phyloP scores from a whole-genome alignment of 2,888 invertebrate genomes.

The Anthophora plumipes region DNA sequence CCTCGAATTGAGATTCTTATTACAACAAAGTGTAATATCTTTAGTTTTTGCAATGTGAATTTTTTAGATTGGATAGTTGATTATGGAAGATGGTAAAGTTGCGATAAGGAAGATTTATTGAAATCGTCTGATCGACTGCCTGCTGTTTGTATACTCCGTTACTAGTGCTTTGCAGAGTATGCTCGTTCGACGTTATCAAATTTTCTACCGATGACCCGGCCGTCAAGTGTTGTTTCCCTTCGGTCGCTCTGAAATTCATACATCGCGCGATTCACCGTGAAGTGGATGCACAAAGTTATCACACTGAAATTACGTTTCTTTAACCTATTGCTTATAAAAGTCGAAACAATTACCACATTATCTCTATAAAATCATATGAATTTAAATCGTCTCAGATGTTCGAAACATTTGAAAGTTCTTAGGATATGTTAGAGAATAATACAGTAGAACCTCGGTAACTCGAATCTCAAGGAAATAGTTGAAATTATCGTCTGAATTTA shows the following conservation, averaged over 20 bases:
- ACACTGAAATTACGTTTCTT: too few relatives aligned
- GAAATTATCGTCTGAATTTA: too few relatives aligned
- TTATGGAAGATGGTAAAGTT: neutral
- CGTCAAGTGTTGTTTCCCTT: neutral
- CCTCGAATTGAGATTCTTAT: too few relatives aligned
- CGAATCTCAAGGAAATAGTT: too few relatives aligned
- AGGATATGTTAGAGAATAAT: too few relatives aligned
- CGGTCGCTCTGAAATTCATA: neutral
- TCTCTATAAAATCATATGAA: too few relatives aligned
- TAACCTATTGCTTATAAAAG: neutral
- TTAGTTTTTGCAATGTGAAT: neutral
- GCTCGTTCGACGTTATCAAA: conserved; percentile 46
- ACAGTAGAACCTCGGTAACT: too few relatives aligned
- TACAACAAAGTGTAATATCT: neutral
- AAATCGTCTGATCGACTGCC: conserved; percentile 27
- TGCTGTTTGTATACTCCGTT: conserved; percentile 34
- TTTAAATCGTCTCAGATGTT: too few relatives aligned
- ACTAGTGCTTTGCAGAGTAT: conserved; percentile 37
- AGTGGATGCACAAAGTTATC: neutral
- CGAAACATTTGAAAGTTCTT: too few relatives aligned
- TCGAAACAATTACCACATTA: too few relatives aligned
- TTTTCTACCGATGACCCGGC: conserved; percentile 5
- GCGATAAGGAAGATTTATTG: conserved; percentile 5
- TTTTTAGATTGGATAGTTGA: neutral
- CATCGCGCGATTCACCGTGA: conserved; percentile 19